These are phyloP conservation scores for Dynastes maya DNA, from an alignment of 2,888 invertebrate genomes.

Conservation along the genomic window DNA sequence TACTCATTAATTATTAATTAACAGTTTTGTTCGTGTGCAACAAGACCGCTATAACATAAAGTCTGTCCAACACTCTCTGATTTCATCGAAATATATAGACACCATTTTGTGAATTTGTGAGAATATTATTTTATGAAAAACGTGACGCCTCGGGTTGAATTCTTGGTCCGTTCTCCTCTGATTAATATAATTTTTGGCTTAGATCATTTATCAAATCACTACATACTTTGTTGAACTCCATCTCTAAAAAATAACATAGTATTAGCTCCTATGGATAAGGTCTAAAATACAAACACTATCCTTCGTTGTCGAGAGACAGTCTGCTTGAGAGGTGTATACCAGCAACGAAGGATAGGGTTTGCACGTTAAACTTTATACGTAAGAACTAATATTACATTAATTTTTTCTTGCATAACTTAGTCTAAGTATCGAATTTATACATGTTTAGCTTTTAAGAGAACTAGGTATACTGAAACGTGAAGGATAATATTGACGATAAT, in stretches of 20 bases:
- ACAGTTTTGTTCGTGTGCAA: conserved; percentile 17
- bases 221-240: conserved; percentile 52
- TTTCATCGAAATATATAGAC: conserved; percentile 29
- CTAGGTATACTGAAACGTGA: conserved; percentile 11
- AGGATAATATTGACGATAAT: conserved; percentile 33
- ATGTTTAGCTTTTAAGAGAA: conserved; percentile 17
- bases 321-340: conserved; percentile 37
- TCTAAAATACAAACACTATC: conserved; percentile 49
- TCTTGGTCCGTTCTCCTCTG: conserved; percentile 50
- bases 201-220: conserved; percentile 51
- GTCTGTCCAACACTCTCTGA: conserved; percentile 34
- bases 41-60: conserved; percentile 9
- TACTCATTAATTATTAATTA: not conserved
- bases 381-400: conserved; percentile 52
- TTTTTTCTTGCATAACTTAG: conserved; percentile 41
- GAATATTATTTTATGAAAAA: conserved; percentile 20
- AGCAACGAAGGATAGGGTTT: conserved; percentile 45
- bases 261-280: conserved; percentile 50
- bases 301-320: conserved; percentile 38
- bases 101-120: conserved; percentile 42
- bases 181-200: conserved; percentile 52
- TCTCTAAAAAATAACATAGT: conserved; percentile 52
- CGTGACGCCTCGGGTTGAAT: conserved; percentile 48
- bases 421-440: conserved; percentile 21
- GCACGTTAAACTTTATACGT: conserved; percentile 48